These are phyloP conservation scores for Ornithoptera priamus DNA, from an alignment of 2,888 invertebrate genomes.

Conservation along the genomic window DNA sequence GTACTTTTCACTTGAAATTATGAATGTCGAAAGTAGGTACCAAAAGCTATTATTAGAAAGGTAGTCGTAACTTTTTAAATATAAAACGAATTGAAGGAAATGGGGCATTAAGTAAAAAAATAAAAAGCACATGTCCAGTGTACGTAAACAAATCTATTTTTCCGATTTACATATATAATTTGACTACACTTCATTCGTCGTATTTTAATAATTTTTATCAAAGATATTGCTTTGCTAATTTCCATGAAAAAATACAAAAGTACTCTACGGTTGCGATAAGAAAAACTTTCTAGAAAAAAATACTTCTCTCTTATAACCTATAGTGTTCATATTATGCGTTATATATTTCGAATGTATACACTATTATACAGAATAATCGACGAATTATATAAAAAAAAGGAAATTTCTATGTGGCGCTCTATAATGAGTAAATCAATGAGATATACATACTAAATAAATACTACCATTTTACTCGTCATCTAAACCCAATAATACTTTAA, in stretches of 20 bases:
- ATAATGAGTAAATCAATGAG: constrained; percentile 38
- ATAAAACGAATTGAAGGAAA: background rate
- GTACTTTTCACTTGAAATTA: background rate
- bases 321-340: constrained; percentile 73
- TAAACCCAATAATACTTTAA: constrained; percentile 71
- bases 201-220: constrained; percentile 65
- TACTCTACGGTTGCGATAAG: constrained; percentile 67
- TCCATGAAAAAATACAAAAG: constrained; percentile 78
- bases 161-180: constrained; percentile 65
- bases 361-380: constrained; percentile 47
- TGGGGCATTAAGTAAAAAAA: constrained; percentile 40
- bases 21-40: background rate
- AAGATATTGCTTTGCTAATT: constrained; percentile 75
- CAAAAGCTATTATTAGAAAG: background rate
- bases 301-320: constrained; percentile 63
- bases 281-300: constrained; percentile 74
- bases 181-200: constrained; percentile 62
- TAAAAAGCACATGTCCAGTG: constrained; percentile 54
- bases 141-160: constrained; percentile 76
- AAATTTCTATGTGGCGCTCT: constrained; percentile 44
- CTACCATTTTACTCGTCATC: constrained; percentile 57
- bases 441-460: constrained; percentile 68
- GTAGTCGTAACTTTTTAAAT: background rate
- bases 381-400: constrained; percentile 44
- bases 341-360: constrained; percentile 57